Evolutionary conservation across 2,888 invertebrate genomes (phyloP), one percentile per base, ranked within the genome.

Genomic region (Cerastoderma edule): DNA sequence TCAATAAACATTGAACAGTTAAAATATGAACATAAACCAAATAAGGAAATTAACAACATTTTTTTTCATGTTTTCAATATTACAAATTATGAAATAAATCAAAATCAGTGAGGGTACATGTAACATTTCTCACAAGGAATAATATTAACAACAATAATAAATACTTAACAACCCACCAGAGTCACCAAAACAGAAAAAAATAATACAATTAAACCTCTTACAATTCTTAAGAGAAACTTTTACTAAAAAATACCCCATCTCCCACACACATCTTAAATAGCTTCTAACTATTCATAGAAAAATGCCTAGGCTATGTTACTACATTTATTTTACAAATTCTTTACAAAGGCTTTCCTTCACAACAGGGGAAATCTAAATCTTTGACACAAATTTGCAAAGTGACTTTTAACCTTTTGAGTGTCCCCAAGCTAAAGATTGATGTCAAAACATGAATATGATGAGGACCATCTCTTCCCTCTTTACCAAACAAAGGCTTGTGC

Each of bases 131-230:
- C 33, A 60, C 60, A 60, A n/a, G 39, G 74, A 78, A 78, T 74
- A 78, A 78, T 78, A 78, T 74, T 78, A 78, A 78, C 74, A 78
- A 78, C 74, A 78, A 73, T 53, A 35, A 39, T 74, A 78, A 78
- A 78, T 74, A 78, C 66, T 67, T 65, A 77, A 77, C 72, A 77
- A 72, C 50, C 48, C 28, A 30, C 60, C 46, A 30, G 30, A 48
- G 22, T 60, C 60, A 60, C 39, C 60, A 60, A 39, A 63, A 68
- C 8, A 32, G 5, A 27, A 48, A 46, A 30, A 50, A 19, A 32
- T 50, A 67, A 13, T 6, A 57, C 27, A 57, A 57, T 28, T 19
- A 57, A 65, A 44, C 22, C 27, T 27, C 48, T 22, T 60, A 60
- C 39, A 60, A 6, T 39, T 60, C 39, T 8, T 32, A 32, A 54